A percentile compares a stretch with the other conserved stretches of the same genome.
These are phyloP conservation scores for Sterna hirundo DNA, from an alignment of 2,113 vertebrate species.

Conservation along the genomic window DNA sequence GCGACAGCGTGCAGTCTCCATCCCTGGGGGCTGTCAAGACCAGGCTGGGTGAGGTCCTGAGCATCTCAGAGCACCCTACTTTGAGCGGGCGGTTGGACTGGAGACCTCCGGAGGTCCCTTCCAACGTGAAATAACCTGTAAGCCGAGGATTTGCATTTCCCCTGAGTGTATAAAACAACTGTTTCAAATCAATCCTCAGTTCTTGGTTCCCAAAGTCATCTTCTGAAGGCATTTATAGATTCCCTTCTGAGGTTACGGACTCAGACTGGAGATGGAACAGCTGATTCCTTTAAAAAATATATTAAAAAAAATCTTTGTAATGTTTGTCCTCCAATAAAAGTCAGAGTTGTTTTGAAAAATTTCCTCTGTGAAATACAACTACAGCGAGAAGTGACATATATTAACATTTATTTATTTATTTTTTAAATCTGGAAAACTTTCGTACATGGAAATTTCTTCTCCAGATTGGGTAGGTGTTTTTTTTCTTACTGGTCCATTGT, in stretches of 20 bases:
- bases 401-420: neutral
- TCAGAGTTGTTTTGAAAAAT: neutral
- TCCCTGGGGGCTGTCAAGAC: neutral
- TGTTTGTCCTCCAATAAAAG: neutral
- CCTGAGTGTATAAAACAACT: fast-evolving
- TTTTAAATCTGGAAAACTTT: neutral
- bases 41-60: neutral
- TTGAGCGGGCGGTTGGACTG: neutral
- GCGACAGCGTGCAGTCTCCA: neutral
- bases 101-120: neutral
- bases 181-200: neutral
- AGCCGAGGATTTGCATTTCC: neutral
- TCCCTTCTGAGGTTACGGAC: neutral
- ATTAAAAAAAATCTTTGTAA: neutral
- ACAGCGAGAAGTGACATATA: neutral
- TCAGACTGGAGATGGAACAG: neutral
- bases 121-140: fast-evolving
- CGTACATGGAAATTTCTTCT: neutral
- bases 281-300: neutral
- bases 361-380: neutral
- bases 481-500: too few species aligned
- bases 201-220: neutral
- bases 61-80: neutral
- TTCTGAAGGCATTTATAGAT: neutral
- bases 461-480: neutral